These are phyloP conservation scores for Paratrypauchen microcephalus DNA, from an alignment of 2,797 vertebrate species.

Conservation along the genomic window DNA sequence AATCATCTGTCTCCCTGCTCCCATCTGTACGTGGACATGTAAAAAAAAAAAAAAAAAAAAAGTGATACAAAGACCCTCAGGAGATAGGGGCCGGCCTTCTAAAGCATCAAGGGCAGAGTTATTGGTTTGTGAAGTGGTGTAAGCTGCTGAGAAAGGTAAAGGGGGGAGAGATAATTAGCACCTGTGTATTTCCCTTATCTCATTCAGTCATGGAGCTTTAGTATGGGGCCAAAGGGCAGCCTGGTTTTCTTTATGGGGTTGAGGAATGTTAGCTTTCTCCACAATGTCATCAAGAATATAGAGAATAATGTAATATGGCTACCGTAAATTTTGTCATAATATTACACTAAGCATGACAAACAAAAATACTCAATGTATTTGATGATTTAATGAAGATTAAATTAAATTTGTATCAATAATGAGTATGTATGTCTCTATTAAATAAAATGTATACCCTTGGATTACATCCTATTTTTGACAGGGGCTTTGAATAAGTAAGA, in stretches of 20 bases:
- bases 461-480: no score
- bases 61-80: background rate
- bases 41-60: no score
- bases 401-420: no score
- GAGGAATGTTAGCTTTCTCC: background rate
- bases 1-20: conserved; percentile 37
- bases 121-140: conserved; percentile 8
- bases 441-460: no score
- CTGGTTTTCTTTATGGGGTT: background rate
- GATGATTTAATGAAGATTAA: no score
- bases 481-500: no score
- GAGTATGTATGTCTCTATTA: no score
- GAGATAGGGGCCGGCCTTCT: background rate
- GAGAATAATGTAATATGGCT: no score
- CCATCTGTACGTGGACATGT: conserved; percentile 11
- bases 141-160: conserved; percentile 19
- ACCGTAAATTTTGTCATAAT: no score
- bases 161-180: conserved; percentile 20
- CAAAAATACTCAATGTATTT: no score
- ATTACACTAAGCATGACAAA: no score
- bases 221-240: conserved; percentile 5
- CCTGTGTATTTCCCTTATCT: conserved; percentile 1
- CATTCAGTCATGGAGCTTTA: background rate
- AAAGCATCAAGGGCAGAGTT: background rate
- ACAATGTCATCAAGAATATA: background rate